Base-by-base conservation (phyloP, 2,113 vertebrate genomes). In the Cynoglossus semilaevis region DNA sequence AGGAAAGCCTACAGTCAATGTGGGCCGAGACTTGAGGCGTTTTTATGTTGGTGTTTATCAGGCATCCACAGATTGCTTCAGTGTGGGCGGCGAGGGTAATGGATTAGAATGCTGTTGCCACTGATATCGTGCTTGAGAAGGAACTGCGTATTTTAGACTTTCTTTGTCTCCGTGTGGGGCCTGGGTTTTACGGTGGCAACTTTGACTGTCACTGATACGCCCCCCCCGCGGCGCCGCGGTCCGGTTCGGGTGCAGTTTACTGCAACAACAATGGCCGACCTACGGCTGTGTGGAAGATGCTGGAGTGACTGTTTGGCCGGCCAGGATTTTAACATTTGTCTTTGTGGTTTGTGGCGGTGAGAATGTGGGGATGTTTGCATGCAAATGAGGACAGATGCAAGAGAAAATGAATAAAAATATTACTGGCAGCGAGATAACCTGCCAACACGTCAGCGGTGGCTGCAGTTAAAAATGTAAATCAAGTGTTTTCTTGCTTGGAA, bases 1-100 rank as follows among this genome's bases (percentile, higher is more conserved):
- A 55, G 46, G 54, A 66, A 81, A 71, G 76, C 77, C 73, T 85
- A 70, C 67, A 67, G 74, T 76, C 70, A 81, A 83, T 85, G 85
- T 88, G 74, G 80, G 84, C 65, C 76, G 77, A 87, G 80, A 72
- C 82, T 85, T 59, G 48, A 15, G 70, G 80, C 79, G 84, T 86
- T 86, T 83, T 76, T 77, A 70, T 82, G 79, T 82, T 85, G 77
- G 76, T 81, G 77, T 88, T 88, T 89, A 88, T 90, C 86, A 86
- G 74, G 63, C 77, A 67, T 67, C 78, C 82, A 67, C 85, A 88
- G 85, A 87, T 84, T 76, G 84, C 77, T 80, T 82, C 58, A 74
- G 84, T 79, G 86, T 88, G 67, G 87, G 87, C 72, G 84, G 85
- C 70, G 70, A 15, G 85, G 85, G 83, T 85, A 88, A 88, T 87